Conservation (phyloP, 2,888 invertebrate species). For the Romanomermis culicivorax region DNA sequence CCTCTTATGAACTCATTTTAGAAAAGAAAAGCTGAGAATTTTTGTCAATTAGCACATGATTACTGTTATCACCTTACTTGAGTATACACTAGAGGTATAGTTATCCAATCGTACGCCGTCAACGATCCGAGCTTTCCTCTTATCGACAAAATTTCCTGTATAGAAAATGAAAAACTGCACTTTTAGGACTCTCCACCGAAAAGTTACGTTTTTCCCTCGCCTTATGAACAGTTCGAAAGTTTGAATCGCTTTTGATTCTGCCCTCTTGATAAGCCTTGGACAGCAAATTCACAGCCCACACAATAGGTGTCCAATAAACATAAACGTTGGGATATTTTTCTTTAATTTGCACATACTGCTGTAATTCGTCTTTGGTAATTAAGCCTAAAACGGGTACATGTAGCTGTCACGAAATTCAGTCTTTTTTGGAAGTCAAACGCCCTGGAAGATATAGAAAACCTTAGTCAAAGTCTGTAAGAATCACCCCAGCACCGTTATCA, state of each 20-base stretch:
- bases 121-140: background rate
- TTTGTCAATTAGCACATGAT: too few relatives aligned
- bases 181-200: background rate
- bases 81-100: slow-evolving; percentile 31
- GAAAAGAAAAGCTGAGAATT: too few relatives aligned
- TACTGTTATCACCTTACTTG: too few relatives aligned
- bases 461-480: too few relatives aligned
- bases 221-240: background rate
- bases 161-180: background rate
- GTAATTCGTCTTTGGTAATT: slow-evolving; percentile 49
- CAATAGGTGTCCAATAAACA: slow-evolving; percentile 76
- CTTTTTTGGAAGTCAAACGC: too few relatives aligned
- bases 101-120: slow-evolving; percentile 28
- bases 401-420: too few relatives aligned
- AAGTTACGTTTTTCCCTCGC: background rate
- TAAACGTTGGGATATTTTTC: slow-evolving; percentile 37
- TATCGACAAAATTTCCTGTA: background rate
- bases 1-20: too few relatives aligned
- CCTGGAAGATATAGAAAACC: too few relatives aligned
- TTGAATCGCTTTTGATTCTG: slow-evolving; percentile 61
- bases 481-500: too few relatives aligned
- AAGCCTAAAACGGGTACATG: slow-evolving; percentile 7
- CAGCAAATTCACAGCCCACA: slow-evolving; percentile 72
- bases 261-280: slow-evolving; percentile 68
- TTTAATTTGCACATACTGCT: slow-evolving; percentile 38